A percentile compares a stretch with the other conserved stretches of the same genome.
Evolutionary conservation across 2,113 vertebrate genomes (phyloP).

Genomic region (Herpetotheres cachinnans): DNA sequence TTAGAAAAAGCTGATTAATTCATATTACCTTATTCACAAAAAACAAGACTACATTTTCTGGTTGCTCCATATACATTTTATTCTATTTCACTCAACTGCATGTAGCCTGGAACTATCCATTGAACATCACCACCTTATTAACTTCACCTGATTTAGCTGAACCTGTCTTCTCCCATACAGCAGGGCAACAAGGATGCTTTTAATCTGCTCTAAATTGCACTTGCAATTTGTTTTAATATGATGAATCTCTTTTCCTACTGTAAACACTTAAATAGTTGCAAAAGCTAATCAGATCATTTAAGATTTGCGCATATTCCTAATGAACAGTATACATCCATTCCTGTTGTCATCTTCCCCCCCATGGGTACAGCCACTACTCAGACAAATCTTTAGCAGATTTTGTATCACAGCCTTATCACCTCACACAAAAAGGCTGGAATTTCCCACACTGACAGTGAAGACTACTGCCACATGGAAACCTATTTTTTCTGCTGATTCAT

Average conservation of each 20-base stretch:
- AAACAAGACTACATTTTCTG: neutral
- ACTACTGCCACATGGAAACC: neutral
- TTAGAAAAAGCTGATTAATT: neutral
- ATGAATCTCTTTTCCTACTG: neutral
- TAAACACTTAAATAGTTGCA: neutral
- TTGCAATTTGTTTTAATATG: neutral
- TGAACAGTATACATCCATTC: neutral
- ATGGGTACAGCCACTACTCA: neutral
- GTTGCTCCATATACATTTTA: neutral
- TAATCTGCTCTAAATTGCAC: neutral
- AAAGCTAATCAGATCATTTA: neutral
- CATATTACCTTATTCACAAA: neutral
- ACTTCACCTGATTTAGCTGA: neutral
- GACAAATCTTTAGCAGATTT: slow-evolving; percentile 66
- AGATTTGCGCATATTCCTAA: neutral
- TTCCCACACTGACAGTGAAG: neutral
- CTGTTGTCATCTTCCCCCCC: neutral
- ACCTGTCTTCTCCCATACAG: neutral
- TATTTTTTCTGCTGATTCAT: slow-evolving; percentile 54
- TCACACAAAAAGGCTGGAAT: slow-evolving; percentile 37
- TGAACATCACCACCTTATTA: neutral
- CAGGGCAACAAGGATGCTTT: neutral
- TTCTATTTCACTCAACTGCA: neutral
- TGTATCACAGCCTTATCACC: slow-evolving; percentile 31
- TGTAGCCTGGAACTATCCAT: neutral